A percentile compares a stretch with the other conserved stretches of the same genome.
Conservation (phyloP, 2,888 invertebrate genomes). For the Ctena decussata region DNA sequence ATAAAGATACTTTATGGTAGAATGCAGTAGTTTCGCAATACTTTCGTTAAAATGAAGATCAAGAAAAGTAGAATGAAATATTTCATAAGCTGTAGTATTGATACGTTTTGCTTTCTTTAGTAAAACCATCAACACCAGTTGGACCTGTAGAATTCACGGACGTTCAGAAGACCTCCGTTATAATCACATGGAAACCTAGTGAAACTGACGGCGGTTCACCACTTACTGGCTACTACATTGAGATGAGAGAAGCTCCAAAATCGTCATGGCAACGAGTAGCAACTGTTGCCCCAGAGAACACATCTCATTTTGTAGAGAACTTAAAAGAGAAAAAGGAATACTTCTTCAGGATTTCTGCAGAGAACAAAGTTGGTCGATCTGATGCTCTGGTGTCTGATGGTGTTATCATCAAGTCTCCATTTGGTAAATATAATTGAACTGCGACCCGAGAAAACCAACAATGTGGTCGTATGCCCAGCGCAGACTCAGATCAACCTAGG, state of each 20-base stretch:
- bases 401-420: slow-evolving; percentile 81
- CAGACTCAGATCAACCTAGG: too few species aligned
- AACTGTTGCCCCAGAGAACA: slow-evolving; percentile 91
- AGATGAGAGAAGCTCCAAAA: slow-evolving; percentile 80
- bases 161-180: slow-evolving; percentile 78
- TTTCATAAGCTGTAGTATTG: too few species aligned
- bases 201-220: slow-evolving; percentile 95
- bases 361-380: slow-evolving; percentile 83
- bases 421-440: slow-evolving; percentile 79
- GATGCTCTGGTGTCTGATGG: slow-evolving; percentile 78
- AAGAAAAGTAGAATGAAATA: too few species aligned
- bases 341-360: slow-evolving; percentile 85
- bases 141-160: slow-evolving; percentile 82
- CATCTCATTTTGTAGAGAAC: slow-evolving; percentile 81
- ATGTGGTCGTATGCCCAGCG: too few species aligned
- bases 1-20: too few species aligned
- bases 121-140: slow-evolving; percentile 79
- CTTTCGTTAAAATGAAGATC: too few species aligned
- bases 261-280: slow-evolving; percentile 92
- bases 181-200: slow-evolving; percentile 89
- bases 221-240: slow-evolving; percentile 85
- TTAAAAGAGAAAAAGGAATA: slow-evolving; percentile 87
- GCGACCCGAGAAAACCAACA: too few species aligned
- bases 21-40: too few species aligned
- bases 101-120: slow-evolving; percentile 32